A percentile compares a stretch with the other conserved stretches of the same genome.
Conservation (phyloP, 2,888 invertebrate species). For the Eupithecia pulchellata region DNA sequence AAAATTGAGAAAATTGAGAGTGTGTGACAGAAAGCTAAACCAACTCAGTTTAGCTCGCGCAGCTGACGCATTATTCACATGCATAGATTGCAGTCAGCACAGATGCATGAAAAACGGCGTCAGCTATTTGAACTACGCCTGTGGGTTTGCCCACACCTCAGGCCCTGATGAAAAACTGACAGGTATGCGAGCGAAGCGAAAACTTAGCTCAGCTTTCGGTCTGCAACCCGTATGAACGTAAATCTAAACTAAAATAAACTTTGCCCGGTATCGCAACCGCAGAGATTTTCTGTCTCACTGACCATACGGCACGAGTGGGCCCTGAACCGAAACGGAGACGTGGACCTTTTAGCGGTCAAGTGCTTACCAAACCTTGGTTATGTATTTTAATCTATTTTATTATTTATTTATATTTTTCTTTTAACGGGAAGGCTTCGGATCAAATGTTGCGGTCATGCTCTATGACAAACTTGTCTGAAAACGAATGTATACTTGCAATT, state of each 20-base stretch:
- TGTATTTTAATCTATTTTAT: neutral
- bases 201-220: neutral
- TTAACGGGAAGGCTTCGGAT: neutral
- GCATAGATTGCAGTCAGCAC: neutral
- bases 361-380: neutral
- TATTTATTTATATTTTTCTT: no score
- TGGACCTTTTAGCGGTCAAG: constrained; percentile 33
- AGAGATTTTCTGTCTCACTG: constrained; percentile 79
- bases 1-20: no score
- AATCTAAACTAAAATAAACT: neutral
- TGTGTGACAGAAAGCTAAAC: no score
- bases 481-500: neutral
- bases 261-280: constrained; percentile 55
- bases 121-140: no score
- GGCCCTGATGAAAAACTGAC: no score
- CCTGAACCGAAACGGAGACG: constrained; percentile 56
- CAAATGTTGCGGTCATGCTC: neutral
- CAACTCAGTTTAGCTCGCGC: no score
- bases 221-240: neutral
- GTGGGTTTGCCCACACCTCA: no score
- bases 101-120: no score
- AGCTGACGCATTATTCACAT: neutral
- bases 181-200: neutral
- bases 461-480: neutral
- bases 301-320: constrained; percentile 75